These are phyloP conservation scores for Labia minor DNA, from an alignment of 2,888 invertebrate species.

Conservation along the genomic window DNA sequence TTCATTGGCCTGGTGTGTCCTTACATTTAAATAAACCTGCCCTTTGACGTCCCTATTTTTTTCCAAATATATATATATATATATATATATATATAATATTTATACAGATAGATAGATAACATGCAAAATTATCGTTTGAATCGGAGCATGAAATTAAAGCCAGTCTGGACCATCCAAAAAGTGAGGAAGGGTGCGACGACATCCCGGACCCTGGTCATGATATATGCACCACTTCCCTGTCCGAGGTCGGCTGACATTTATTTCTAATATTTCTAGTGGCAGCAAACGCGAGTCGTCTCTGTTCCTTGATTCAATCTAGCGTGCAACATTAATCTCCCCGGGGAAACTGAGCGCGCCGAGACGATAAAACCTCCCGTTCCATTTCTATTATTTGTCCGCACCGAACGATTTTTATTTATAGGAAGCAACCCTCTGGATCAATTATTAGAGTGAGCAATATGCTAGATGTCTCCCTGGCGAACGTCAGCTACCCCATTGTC, in stretches of 20 bases:
- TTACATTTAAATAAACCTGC: background rate
- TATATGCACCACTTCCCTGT: conserved; percentile 13
- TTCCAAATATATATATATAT: no score
- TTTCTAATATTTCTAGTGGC: background rate
- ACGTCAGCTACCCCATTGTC: background rate
- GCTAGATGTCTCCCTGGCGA: background rate
- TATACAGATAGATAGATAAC: no score
- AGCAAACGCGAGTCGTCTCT: background rate
- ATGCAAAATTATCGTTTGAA: background rate
- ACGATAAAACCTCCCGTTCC: background rate
- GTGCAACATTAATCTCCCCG: conserved; percentile 5
- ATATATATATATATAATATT: no score
- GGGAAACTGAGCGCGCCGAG: conserved; percentile 8
- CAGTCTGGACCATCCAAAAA: background rate
- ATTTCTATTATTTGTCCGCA: conserved; percentile 8
- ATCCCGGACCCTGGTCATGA: background rate
- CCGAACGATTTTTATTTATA: conserved; percentile 8
- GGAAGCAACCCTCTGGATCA: background rate
- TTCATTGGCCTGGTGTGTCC: background rate
- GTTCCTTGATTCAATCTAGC: conserved; percentile 6
- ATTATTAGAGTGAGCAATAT: conserved; percentile 4
- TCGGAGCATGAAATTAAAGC: conserved; percentile 13
- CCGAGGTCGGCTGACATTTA: background rate
- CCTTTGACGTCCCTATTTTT: background rate
- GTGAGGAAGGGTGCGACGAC: background rate